Conservation (phyloP, 64 coral and sea anemone species). For the Stylophora pistillata region DNA sequence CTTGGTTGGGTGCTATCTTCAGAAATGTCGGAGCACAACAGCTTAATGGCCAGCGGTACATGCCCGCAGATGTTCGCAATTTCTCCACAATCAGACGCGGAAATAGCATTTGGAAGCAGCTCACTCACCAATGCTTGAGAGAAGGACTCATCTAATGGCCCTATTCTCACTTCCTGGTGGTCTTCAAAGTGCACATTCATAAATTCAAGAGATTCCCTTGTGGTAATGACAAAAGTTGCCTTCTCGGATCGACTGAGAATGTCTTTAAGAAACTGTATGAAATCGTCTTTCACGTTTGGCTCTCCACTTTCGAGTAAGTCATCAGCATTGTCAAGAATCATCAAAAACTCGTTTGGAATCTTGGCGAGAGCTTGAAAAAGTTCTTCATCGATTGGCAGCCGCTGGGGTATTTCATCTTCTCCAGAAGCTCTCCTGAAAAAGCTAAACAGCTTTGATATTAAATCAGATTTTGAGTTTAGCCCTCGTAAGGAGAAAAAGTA, state of each 20-base stretch:
- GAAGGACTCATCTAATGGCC: slow-evolving; percentile 21
- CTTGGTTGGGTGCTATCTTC: neutral
- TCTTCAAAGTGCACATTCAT: neutral
- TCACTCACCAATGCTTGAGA: neutral
- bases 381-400: neutral
- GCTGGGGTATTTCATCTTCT: neutral
- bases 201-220: slow-evolving; percentile 23
- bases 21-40: slow-evolving; percentile 1
- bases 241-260: slow-evolving; percentile 12
- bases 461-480: neutral
- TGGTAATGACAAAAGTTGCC: neutral
- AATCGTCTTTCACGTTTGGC: neutral
- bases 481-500: slow-evolving; percentile 46
- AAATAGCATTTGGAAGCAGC: neutral
- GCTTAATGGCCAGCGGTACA: slow-evolving; percentile 12
- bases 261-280: neutral
- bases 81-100: neutral
- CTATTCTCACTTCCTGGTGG: neutral
- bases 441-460: slow-evolving; percentile 3
- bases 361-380: neutral
- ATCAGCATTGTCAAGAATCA: slow-evolving; percentile 50
- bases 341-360: neutral
- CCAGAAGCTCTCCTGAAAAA: neutral
- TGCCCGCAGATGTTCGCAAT: slow-evolving; percentile 1
- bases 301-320: slow-evolving; percentile 41